Evolutionary conservation across 1,140 invertebrate genomes (phyloP), one percentile per base, ranked within the genome.

Genomic region (Diploscapter pachys): DNA sequence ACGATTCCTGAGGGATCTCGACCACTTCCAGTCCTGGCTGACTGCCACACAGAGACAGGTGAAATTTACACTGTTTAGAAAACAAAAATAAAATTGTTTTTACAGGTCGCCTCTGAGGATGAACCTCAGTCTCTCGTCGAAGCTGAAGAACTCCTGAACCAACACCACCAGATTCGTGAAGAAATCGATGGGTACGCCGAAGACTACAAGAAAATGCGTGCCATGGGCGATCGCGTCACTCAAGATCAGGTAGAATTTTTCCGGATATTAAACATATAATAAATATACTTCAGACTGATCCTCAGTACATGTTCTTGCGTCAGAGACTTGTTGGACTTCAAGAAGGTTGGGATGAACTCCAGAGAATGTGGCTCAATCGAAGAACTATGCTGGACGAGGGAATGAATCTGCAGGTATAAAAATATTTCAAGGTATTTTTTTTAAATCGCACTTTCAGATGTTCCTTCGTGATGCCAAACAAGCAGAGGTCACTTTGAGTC

Each of bases 331-430:
- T 96, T 88, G 96, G 96, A 2, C 87, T 99, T 57, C 93, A 96
- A 86, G 95, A 98, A 89, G 96, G 95, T 70, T 99, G 97, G 97
- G 93, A 95, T 77, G 96, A 99, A 85, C 88, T 99, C 64, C 92
- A 97, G 81, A 93, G 98, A 88, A 99, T 99, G 96, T 99, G 96
- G 96, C 95, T 96, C 84, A 98, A 98, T 88, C 88, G 96, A 64
- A 95, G 98, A 86, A 92, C 95, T 76, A 87, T 98, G 57, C 88
- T 99, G 3, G 93, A 94, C 0, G 94, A 98, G 87, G 95, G 92
- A 80, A 89, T 98, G 76, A 88, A 87, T 78, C 77, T 86, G 69
- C 87, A 87, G 86, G 86, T 86, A 75, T 71, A 91, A 9, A 71
- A n/a, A 6, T 6, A 11, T 6, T 13, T 5, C 8, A 5, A 67